These are phyloP conservation scores for Propithecus deckenii DNA, from an alignment of 2,797 vertebrate genomes.

Conservation along the genomic window DNA sequence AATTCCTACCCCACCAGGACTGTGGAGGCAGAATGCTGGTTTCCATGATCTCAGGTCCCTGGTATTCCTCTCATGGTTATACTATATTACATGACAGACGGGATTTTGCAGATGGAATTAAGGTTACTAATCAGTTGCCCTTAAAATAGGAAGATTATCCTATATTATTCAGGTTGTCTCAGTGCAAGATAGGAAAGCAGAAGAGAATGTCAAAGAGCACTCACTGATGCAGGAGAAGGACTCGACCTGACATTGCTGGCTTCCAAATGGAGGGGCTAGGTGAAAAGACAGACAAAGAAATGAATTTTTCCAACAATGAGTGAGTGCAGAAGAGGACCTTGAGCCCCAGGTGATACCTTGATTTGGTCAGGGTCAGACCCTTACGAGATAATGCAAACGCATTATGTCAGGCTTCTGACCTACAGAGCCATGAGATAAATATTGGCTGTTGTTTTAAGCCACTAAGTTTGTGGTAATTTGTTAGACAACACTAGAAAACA, in stretches of 20 bases:
- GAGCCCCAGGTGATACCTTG: background rate
- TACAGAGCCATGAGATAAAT: background rate
- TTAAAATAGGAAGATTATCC: background rate
- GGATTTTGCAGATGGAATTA: background rate
- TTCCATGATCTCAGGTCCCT: background rate
- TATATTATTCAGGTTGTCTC: background rate
- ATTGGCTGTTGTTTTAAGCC: background rate
- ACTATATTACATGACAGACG: background rate
- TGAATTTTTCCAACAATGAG: background rate
- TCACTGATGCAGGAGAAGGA: background rate
- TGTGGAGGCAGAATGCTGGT: background rate
- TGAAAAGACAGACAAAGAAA: background rate
- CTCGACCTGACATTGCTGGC: no score
- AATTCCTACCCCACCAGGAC: background rate
- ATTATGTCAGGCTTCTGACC: background rate
- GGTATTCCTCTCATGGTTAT: background rate
- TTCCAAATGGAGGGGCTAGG: background rate
- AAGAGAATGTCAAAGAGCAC: background rate
- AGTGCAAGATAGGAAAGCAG: background rate
- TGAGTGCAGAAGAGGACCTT: background rate
- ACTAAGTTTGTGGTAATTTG: background rate
- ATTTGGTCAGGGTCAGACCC: background rate
- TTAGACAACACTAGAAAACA: background rate
- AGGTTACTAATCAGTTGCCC: background rate
- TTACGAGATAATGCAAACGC: background rate